Evolutionary conservation across 2,888 invertebrate species (phyloP), one percentile per base, ranked within the genome.

Genomic region (Metallyticus violacea): DNA sequence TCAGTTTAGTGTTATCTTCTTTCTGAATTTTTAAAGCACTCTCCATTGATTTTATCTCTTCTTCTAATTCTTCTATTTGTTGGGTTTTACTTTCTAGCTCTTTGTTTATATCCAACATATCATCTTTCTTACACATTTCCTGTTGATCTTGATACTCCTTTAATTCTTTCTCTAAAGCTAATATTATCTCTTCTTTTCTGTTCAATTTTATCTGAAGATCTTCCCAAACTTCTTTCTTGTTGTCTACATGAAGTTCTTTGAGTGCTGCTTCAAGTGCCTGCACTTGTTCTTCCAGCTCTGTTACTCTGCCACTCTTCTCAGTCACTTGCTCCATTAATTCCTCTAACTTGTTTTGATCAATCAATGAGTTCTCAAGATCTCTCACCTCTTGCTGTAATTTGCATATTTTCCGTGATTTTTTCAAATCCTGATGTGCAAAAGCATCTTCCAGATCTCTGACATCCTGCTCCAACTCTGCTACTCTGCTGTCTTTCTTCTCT

Each of bases 401-500:
- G 26, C 78, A 25, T 6, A 86, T 78, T 28, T 85, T 27, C 22
- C 81, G 76, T 7, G 77, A 40, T 1, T 78, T 79, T 7, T 85
- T 80, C 15, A 22, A 26, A 22, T 79, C 77, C 77, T 86, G 28
- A 3, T 82, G 27, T 78, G 77, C 83, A 79, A 94, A 90, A 5
- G 93, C 93, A 76, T 93, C 93, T 91, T 93, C 94, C 88, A 93
- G 89, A 81, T 93, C 93, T 0, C 92, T 92, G 89, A 93, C 92
- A 90, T 93, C 93, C 89, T 92, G 91, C 89, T 94, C 94, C 89
- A 94, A 93, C 89, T 94, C 93, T 25, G 93, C 93, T 84, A 94
- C 93, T 89, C 93, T 29, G 81, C 30, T 7, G 27, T 79, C 85
- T 7, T 29, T 79, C 26, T 79, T 80, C 79, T 40, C 30, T 30